Evolutionary conservation across 1,140 invertebrate genomes (phyloP).

Genomic region (Oppia nitens): DNA sequence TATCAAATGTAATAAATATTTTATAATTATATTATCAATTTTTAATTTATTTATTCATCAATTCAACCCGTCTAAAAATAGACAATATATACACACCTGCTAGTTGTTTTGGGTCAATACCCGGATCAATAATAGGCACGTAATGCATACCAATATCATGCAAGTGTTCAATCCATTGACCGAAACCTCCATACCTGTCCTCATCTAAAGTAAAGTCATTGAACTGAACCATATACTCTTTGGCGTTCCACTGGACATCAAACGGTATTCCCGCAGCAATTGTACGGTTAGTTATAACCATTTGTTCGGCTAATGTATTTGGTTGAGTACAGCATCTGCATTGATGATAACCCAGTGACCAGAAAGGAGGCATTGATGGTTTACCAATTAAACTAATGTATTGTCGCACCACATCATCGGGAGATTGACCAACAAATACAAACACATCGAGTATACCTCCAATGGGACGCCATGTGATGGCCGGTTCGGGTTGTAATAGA

Average conservation of each 20-base stretch:
- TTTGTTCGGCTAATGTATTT: constrained; percentile 44
- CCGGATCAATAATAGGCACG: constrained; percentile 26
- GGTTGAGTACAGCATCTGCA: constrained; percentile 45
- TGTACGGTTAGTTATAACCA: constrained; percentile 27
- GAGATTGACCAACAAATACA: constrained; percentile 51
- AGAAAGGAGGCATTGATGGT: constrained; percentile 32
- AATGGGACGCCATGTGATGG: constrained; percentile 52
- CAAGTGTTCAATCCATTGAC: constrained; percentile 28
- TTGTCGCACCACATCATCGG: constrained; percentile 36
- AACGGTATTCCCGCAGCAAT: constrained; percentile 28
- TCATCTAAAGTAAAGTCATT: constrained; percentile 31
- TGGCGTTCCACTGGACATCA: constrained; percentile 32
- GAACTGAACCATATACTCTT: constrained; percentile 30
- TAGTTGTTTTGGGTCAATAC: constrained; percentile 22
- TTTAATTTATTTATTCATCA: too few relatives aligned
- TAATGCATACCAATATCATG: constrained; percentile 27
- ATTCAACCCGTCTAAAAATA: too few relatives aligned
- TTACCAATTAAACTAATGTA: constrained; percentile 28
- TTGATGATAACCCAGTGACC: constrained; percentile 33
- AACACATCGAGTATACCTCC: constrained; percentile 59
- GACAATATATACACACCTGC: too few relatives aligned
- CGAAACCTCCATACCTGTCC: constrained; percentile 26
- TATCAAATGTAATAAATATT: constrained; percentile 3
- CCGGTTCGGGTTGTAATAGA: constrained; percentile 53
- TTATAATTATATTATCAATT: too few relatives aligned